These are phyloP conservation scores for Oscheius sp. DNA, from an alignment of 2,888 invertebrate genomes.

Conservation along the genomic window DNA sequence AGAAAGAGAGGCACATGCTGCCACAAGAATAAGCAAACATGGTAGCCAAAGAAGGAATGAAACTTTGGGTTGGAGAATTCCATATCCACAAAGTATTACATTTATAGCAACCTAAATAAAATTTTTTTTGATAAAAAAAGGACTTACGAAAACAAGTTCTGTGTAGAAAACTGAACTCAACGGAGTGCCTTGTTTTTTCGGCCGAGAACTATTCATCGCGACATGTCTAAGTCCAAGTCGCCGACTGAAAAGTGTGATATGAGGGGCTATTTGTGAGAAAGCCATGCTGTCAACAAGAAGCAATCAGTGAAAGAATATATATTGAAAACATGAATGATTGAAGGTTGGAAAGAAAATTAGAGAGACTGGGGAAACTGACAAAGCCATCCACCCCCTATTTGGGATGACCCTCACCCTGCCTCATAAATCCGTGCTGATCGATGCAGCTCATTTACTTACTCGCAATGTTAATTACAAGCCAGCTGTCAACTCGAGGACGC, in stretches of 20 bases:
- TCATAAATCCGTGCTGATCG: constrained; percentile 29
- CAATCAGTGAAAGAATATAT: background rate
- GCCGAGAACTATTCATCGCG: constrained; percentile 18
- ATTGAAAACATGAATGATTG: background rate
- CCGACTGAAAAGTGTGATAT: background rate
- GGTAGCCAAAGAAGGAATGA: constrained; percentile 26
- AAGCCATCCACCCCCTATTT: too few species aligned
- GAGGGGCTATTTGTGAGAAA: background rate
- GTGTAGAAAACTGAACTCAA: constrained; percentile 25
- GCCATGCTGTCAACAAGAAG: background rate
- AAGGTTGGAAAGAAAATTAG: background rate
- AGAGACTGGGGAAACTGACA: constrained; percentile 1
- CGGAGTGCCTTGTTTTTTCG: constrained; percentile 5
- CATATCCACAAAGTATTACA: constrained; percentile 18
- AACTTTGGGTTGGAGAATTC: constrained; percentile 20
- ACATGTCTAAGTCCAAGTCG: background rate
- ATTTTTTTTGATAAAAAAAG: background rate
- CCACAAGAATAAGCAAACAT: constrained; percentile 6
- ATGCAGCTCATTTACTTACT: constrained; percentile 30
- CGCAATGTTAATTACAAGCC: constrained; percentile 25
- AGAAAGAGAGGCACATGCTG: constrained; percentile 18
- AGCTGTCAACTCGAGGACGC: constrained; percentile 30
- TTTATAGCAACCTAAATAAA: constrained; percentile 12
- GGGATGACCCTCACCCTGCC: constrained; percentile 23
- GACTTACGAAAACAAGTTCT: constrained; percentile 23